A percentile compares a stretch with the other conserved stretches of the same genome.
Conservation (phyloP, 2,113 vertebrate species). For the Nyctibius bracteatus region DNA sequence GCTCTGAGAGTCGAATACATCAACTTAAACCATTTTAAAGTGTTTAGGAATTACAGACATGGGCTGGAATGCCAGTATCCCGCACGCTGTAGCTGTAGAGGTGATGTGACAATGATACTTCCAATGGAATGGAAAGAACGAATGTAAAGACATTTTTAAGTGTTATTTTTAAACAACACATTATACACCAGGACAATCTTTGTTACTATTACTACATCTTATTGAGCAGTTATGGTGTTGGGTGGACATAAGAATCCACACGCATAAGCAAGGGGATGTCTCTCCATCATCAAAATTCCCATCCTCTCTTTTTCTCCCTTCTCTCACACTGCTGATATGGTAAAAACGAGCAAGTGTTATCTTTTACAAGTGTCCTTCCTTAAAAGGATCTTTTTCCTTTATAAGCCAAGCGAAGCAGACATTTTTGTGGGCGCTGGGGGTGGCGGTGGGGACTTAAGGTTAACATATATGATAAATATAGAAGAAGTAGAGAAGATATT, state of each 20-base stretch:
- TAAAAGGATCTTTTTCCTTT: background rate
- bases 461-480: conserved; percentile 50
- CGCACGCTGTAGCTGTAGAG: background rate
- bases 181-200: background rate
- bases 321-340: background rate
- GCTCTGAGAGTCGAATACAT: background rate
- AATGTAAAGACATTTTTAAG: background rate
- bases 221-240: background rate
- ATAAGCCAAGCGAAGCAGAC: conserved; percentile 5
- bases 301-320: background rate
- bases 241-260: background rate
- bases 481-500: conserved; percentile 23
- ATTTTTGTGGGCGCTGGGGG: conserved; percentile 35
- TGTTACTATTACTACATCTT: background rate
- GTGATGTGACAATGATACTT: background rate
- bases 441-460: background rate
- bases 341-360: background rate
- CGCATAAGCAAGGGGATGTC: background rate
- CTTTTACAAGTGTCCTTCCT: background rate
- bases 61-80: background rate
- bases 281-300: background rate
- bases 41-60: background rate
- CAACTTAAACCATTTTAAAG: background rate
- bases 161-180: background rate
- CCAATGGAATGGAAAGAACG: background rate